Base-by-base conservation (phyloP, 2,888 invertebrate species). In the Gymnoscelis rufifasciata region DNA sequence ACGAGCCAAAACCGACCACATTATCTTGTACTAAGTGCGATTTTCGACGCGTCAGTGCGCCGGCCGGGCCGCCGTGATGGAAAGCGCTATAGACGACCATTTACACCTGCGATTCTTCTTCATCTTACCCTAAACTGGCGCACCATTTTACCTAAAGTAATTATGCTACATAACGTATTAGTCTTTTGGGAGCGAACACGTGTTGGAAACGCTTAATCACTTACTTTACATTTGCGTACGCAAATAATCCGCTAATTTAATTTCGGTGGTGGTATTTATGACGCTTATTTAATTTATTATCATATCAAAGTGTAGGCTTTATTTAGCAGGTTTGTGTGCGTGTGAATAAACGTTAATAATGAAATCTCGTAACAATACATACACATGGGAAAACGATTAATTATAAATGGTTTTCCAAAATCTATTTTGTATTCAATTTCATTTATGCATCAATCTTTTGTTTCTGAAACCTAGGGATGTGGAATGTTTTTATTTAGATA, bases 91-190 rank as follows among this genome's bases (percentile, higher is more conserved):
- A 78, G 78, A 68, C 74, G 78, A 70, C 78, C 76, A 76, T 84
- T 83, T 83, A 83, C 83, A 83, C 84, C 83, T 86, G 83, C 78
- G 79, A 84, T 84, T 84, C 83, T 83, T 84, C 86, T 87, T 83
- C 83, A 81, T 86, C 84, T 83, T 81, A 71, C 79, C 78, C 78
- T 81, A 79, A 86, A 81, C 78, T 72, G 83, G 78, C 76, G 71
- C 74, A 60, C 76, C 78, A 73, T 68, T 86, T 83, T 81, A 75
- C 79, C 78, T 80, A 79, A 84, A 82, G 78, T 83, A 86, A 87
- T 87, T 86, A 87, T 80, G 75, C 78, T 74, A 78, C 74, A 81
- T 81, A 83, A 83, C 78, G 75, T 81, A 84, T 86, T 86, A 84
- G 83, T 83, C 84, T 83, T 84, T 82, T 78, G 84, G 84, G 86